Evolutionary conservation across 2,113 vertebrate species (phyloP), one percentile per base, ranked within the genome.

Genomic region (Pterocles gutturalis): DNA sequence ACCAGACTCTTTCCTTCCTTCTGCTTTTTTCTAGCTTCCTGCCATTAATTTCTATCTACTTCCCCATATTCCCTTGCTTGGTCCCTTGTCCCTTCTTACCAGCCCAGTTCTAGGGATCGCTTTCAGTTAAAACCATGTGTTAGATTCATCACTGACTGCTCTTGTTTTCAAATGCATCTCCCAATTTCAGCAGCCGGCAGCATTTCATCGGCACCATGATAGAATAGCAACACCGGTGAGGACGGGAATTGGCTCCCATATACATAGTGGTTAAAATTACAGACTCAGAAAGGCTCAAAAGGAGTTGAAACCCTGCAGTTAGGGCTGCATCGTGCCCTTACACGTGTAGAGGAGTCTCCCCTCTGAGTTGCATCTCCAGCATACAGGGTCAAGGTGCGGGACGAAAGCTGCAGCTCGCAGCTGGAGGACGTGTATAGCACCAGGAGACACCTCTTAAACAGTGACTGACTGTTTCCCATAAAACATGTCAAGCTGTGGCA

Each of bases 401-500:
- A 77, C 36, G 54, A 61, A 46, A 53, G 69, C 38, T 86, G 53
- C 51, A 70, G n/a, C 58, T 88, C 1, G 1, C 38, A 88, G 61
- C 53, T 64, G 26, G 45, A 77, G 36, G 49, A 62, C 41, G 48
- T 26, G 34, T 17, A 17, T 48, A 33, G 67, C 38, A 77, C n/a
- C 7, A 64, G 29, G 71, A 51, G 17, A 48, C 25, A 20, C n/a
- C 34, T 83, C 43, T 33, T 65, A 17, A 51, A 38, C 48, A 83
- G 13, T 2, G 2, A 88, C 41, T 70, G 60, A 34, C 51, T 45
- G 11, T 55, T 88, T 76, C 38, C 38, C 8, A 8, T 41, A 71
- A 71, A 13, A 26, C 0, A 2, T 15, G 13, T 38, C 55, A 88
- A 87, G 36, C 31, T 67, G 34, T 0, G 0, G 48, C 28, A 79